Evolutionary conservation across 2,113 vertebrate genomes (phyloP).

Genomic region (Anoplopoma fimbria): DNA sequence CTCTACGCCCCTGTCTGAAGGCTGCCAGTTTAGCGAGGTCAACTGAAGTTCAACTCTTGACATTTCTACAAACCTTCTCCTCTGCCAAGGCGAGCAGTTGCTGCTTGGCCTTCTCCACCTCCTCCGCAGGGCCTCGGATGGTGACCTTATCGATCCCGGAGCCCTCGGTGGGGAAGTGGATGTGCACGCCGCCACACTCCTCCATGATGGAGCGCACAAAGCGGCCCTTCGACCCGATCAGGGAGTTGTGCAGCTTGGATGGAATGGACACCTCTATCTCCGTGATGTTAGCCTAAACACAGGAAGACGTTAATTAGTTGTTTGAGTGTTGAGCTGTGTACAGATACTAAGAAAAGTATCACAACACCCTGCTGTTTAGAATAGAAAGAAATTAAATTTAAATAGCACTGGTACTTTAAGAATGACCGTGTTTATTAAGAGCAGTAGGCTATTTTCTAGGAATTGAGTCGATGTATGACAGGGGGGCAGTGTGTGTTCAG

Average conservation of each 20-base stretch:
- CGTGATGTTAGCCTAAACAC: constrained; percentile 92
- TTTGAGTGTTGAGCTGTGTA: background rate
- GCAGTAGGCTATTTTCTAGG: background rate
- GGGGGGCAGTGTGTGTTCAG: no score
- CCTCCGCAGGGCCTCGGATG: constrained; percentile 94
- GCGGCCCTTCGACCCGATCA: constrained; percentile 97
- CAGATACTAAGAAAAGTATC: background rate
- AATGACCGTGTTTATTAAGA: background rate
- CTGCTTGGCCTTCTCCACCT: constrained; percentile 96
- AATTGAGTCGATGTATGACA: no score
- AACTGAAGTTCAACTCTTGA: constrained; percentile 17
- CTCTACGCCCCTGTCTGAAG: background rate
- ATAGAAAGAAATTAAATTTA: background rate
- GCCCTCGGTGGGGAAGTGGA: constrained; percentile 97
- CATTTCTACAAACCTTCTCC: constrained; percentile 90
- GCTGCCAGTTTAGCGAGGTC: constrained; percentile 13
- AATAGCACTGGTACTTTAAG: background rate
- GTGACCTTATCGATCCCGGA: constrained; percentile 96
- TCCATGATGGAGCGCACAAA: constrained; percentile 99
- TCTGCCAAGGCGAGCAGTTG: constrained; percentile 97
- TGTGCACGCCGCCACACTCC: constrained; percentile 98
- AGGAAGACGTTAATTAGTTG: background rate
- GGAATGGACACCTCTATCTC: constrained; percentile 97
- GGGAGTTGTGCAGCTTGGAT: constrained; percentile 95
- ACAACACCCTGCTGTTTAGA: background rate